These are phyloP conservation scores for Mobula hypostoma DNA, from an alignment of 2,113 vertebrate genomes.

Conservation along the genomic window DNA sequence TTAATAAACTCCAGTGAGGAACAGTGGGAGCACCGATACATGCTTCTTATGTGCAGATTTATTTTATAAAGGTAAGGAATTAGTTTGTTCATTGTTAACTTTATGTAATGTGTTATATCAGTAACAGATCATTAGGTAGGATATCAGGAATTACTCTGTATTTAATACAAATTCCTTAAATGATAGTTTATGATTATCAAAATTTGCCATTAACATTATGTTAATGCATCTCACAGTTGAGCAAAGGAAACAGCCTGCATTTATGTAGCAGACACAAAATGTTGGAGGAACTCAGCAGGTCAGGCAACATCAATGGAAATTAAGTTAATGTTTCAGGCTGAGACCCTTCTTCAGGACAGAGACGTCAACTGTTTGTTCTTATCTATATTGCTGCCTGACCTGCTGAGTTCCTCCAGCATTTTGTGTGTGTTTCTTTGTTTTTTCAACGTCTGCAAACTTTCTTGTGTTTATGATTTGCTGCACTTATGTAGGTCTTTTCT, in stretches of 20 bases:
- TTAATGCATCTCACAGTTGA: neutral
- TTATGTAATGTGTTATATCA: neutral
- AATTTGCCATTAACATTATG: neutral
- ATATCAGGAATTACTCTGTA: neutral
- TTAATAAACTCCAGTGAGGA: neutral
- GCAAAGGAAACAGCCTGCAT: neutral
- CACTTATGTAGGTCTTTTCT: neutral
- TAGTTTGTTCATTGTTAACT: neutral
- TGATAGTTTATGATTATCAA: neutral
- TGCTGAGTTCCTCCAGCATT: too few species aligned
- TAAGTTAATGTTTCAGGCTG: too few species aligned
- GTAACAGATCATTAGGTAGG: neutral
- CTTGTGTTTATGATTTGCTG: neutral
- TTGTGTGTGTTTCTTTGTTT: too few species aligned
- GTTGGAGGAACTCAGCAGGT: too few species aligned
- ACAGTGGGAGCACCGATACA: neutral
- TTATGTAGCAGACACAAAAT: neutral
- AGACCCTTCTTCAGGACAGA: too few species aligned
- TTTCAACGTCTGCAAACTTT: too few species aligned
- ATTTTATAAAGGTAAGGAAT: conserved; percentile 21
- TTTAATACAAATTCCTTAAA: neutral
- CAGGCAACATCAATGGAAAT: too few species aligned
- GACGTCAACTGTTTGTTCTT: too few species aligned
- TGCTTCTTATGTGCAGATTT: neutral
- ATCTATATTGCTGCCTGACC: too few species aligned